Base-by-base conservation (phyloP, 2,797 vertebrate species). In the Squalus acanthias region DNA sequence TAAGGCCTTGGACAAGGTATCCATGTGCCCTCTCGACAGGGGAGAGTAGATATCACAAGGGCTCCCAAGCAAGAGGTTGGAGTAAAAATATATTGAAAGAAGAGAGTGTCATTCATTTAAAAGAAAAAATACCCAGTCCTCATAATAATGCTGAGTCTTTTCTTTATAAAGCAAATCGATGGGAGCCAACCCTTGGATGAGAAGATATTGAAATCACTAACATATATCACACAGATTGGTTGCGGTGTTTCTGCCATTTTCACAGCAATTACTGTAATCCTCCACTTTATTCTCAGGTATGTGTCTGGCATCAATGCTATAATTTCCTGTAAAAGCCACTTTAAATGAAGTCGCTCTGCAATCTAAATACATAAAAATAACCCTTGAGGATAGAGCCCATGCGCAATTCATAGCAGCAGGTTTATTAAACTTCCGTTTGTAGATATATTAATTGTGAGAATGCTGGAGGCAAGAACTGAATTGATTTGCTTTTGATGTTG, bases 171-270 rank as follows among this genome's bases (percentile, higher is more conserved):
- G 79, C 79, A 85, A 85, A 17, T 50, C 79, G 4, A 22, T 22
- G n/a, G 39, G 79, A 85, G 17, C 79, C 39, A 46, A 85, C 5
- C 29, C 29, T 63, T 91, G 88, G 50, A 91, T 91, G 57, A n/a
- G 88, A n/a, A 91, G 57, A 63, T 6, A n/a, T 63, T 91, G 53
- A 57, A 13, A 91, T 91, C 57, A 13, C 29, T 91, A 29, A 91
- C 88, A 57, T 91, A 63, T n/a, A 91, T 91, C 57, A 91, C 57
- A 13, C 57, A 63, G 88, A 91, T 91, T 91, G 88, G 88, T 57
- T 91, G 88, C 50, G 88, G 88, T 63, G 29, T 91, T 91, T 91
- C 88, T 63, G 88, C 13, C 50, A 65, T 91, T 63, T 91, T 91
- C 88, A 60, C 88, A 91, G 57, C 57, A 57, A 29, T 91, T 63